Evolutionary conservation across 2,797 vertebrate genomes (phyloP).

Genomic region (Catharus ustulatus): DNA sequence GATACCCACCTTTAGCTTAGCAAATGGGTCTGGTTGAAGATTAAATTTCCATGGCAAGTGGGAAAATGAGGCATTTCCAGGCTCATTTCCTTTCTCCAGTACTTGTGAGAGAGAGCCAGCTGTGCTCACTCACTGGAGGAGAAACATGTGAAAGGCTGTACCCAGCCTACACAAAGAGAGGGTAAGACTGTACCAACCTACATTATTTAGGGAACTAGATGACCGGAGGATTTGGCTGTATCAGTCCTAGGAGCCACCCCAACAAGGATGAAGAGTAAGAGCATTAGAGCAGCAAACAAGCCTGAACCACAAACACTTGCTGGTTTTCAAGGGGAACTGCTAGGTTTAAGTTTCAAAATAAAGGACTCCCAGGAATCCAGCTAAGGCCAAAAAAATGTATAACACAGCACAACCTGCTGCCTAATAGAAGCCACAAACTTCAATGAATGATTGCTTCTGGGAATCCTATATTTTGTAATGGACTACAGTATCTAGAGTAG

Average conservation of each 20-base stretch:
- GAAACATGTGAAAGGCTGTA: background rate
- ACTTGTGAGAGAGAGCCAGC: background rate
- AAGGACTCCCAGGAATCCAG: background rate
- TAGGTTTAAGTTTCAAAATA: background rate
- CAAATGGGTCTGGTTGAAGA: background rate
- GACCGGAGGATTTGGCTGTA: background rate
- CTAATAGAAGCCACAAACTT: background rate
- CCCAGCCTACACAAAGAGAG: background rate
- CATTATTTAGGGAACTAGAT: background rate
- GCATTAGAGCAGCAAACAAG: background rate
- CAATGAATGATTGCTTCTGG: background rate
- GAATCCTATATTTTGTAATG: background rate
- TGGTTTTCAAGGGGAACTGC: background rate
- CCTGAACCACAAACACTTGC: background rate
- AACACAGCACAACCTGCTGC: accelerated
- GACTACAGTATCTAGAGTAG: background rate
- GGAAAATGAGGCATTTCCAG: background rate
- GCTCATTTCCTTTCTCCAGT: background rate
- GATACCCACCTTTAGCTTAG: background rate
- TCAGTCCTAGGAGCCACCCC: background rate
- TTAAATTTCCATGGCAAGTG: background rate
- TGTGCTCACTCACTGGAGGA: background rate
- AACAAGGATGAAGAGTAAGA: background rate
- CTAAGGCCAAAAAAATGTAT: background rate
- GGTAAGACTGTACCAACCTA: background rate